phyloP scores from a whole-genome alignment of 2,113 vertebrate genomes.

The Cariama cristata region DNA sequence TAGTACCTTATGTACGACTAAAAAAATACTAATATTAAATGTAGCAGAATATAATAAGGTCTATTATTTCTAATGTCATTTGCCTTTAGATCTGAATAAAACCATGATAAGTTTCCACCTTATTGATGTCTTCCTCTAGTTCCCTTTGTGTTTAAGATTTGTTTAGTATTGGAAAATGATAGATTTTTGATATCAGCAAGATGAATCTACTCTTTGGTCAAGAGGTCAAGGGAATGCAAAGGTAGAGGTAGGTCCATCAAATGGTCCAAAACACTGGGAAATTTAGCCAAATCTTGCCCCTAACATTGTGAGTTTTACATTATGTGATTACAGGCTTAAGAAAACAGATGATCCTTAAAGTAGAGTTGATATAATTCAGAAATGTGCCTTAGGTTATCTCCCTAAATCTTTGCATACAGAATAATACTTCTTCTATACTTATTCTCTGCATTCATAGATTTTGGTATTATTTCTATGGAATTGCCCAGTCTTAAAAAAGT shows the following conservation, averaged over 20 bases:
- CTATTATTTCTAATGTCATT: not conserved
- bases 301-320: not conserved
- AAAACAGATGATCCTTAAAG: not conserved
- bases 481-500: not conserved
- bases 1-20: not conserved
- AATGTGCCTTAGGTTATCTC: not conserved
- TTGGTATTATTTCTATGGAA: not conserved
- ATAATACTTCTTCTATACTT: not conserved
- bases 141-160: not conserved
- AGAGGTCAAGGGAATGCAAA: not conserved
- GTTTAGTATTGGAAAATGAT: not conserved
- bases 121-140: not conserved
- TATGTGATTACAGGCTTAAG: not conserved
- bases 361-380: not conserved
- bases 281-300: not conserved
- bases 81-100: not conserved
- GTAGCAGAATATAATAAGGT: not conserved
- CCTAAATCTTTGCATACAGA: not conserved
- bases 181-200: not conserved
- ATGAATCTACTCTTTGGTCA: not conserved
- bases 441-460: not conserved
- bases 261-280: not conserved
- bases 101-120: not conserved
- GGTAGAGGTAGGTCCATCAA: not conserved
- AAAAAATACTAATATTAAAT: not conserved